phyloP scores from a whole-genome alignment of 2,888 invertebrate species.

The Epinotia bilunana region DNA sequence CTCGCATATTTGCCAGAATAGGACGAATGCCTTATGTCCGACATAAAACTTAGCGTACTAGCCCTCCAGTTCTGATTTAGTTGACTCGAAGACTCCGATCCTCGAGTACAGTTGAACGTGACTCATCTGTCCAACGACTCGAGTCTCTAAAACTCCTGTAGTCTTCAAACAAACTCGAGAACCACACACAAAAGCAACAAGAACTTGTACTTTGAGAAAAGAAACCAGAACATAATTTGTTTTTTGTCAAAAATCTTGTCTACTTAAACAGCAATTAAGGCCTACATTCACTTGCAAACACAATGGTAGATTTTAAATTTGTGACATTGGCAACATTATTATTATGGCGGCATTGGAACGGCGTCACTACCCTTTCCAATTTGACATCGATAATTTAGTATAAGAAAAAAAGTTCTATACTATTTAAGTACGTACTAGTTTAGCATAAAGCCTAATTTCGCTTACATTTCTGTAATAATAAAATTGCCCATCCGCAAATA shows the following conservation, averaged over 20 bases:
- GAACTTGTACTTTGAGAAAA: no score
- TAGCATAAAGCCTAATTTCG: background rate
- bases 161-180: no score
- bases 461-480: background rate
- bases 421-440: background rate
- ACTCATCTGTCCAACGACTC: no score
- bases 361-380: constrained; percentile 34
- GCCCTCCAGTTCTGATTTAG: no score
- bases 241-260: background rate
- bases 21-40: no score
- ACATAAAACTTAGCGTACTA: no score
- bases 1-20: no score
- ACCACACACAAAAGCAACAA: no score
- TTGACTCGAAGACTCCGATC: no score
- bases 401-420: background rate
- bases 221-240: no score
- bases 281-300: constrained; percentile 6
- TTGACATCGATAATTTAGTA: constrained; percentile 6
- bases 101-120: no score
- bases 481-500: constrained; percentile 6
- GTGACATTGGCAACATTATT: constrained; percentile 23
- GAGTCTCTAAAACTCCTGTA: no score
- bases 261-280: constrained; percentile 9
- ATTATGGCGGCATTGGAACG: constrained; percentile 1
- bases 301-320: constrained; percentile 25